A percentile compares a stretch with the other conserved stretches of the same genome.
These are phyloP conservation scores for Lacanobia oleracea DNA, from an alignment of 2,888 invertebrate genomes.

Conservation along the genomic window DNA sequence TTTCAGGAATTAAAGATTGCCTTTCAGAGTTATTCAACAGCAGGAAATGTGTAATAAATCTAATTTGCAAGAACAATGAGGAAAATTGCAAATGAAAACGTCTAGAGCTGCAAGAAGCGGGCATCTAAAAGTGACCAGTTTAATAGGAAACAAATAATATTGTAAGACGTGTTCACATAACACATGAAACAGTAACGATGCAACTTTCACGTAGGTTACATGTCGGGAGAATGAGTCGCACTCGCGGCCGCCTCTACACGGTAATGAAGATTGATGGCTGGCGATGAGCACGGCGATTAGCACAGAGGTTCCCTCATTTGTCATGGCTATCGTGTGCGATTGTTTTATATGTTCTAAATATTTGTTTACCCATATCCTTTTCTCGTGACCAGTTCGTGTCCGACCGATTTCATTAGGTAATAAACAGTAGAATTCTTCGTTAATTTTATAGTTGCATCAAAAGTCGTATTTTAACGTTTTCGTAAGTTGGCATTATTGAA, in stretches of 20 bases:
- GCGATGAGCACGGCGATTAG: slow-evolving; percentile 79
- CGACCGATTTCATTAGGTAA: background rate
- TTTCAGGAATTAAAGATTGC: slow-evolving; percentile 37
- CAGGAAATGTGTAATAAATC: background rate
- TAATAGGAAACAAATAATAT: slow-evolving; percentile 61
- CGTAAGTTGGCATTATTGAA: background rate
- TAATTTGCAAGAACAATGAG: slow-evolving; percentile 9
- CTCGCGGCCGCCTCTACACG: slow-evolving; percentile 77
- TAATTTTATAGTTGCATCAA: background rate
- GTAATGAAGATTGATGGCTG: slow-evolving; percentile 88
- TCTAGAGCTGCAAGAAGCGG: slow-evolving; percentile 3
- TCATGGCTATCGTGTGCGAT: slow-evolving; percentile 65
- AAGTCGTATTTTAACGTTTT: background rate
- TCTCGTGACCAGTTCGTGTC: slow-evolving; percentile 1
- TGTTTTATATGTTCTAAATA: slow-evolving; percentile 59
- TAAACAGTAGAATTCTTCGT: background rate
- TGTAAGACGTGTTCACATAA: slow-evolving; percentile 63
- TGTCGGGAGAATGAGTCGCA: slow-evolving; percentile 84
- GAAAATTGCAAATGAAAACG: slow-evolving; percentile 23
- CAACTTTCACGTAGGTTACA: slow-evolving; percentile 85
- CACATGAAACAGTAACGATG: slow-evolving; percentile 80
- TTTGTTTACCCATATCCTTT: slow-evolving; percentile 32
- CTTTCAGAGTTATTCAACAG: slow-evolving; percentile 16
- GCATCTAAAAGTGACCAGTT: slow-evolving; percentile 35
- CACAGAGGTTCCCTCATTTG: slow-evolving; percentile 73